Evolutionary conservation across 2,888 invertebrate species (phyloP).

Genomic region (Cerceris rybyensis): DNA sequence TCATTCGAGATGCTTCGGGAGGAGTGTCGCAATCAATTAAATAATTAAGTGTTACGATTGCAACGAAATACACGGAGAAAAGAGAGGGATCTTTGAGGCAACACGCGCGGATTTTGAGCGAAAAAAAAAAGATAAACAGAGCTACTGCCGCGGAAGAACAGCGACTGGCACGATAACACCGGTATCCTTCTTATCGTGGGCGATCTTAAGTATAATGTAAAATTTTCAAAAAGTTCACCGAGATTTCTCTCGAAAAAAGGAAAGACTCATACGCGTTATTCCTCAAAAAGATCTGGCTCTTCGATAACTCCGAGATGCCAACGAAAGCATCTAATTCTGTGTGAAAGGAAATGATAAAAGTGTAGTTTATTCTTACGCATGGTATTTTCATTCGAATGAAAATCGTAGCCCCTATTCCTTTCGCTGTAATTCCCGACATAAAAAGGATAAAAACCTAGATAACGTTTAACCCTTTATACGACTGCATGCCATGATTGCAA

Average conservation of each 20-base stretch:
- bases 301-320: too few relatives aligned
- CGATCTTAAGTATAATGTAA: background rate
- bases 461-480: conserved; percentile 15
- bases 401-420: conserved; percentile 40
- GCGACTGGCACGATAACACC: too few relatives aligned
- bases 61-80: background rate
- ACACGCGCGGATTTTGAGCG: too few relatives aligned
- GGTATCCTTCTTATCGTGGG: too few relatives aligned
- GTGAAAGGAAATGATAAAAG: conserved; percentile 13
- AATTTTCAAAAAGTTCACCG: background rate
- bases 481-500: conserved; percentile 5
- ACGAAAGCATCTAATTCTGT: background rate
- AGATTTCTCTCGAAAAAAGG: background rate
- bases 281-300: too few relatives aligned
- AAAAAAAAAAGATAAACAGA: too few relatives aligned
- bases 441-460: conserved; percentile 19
- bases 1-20: background rate
- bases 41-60: background rate
- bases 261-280: background rate
- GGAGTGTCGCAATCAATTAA: background rate
- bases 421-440: conserved; percentile 2
- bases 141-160: too few relatives aligned
- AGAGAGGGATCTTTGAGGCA: background rate
- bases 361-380: conserved; percentile 3
- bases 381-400: background rate